Conservation (phyloP, 2,888 invertebrate genomes). For the Rhopalosiphum nymphaeae region DNA sequence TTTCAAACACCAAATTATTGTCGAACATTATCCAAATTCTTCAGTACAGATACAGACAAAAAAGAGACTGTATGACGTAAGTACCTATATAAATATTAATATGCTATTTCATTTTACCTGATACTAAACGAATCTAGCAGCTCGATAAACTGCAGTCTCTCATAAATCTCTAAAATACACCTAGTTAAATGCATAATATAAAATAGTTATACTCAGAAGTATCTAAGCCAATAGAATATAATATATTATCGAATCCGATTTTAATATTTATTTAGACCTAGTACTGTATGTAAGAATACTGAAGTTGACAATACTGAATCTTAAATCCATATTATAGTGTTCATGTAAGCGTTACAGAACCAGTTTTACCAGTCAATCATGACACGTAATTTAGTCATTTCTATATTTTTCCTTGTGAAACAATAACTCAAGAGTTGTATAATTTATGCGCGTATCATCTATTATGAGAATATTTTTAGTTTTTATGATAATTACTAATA, state of each 20-base stretch:
- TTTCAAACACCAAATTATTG: not conserved
- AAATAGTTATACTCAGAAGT: not conserved
- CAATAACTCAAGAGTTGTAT: not conserved
- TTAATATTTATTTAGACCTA: not conserved
- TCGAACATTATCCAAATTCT: not conserved
- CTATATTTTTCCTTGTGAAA: not conserved
- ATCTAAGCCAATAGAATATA: not conserved
- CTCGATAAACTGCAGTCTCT: not conserved
- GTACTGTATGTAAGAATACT: not conserved
- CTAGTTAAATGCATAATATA: not conserved
- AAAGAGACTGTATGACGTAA: not conserved
- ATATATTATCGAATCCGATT: conserved; percentile 24
- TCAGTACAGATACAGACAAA: not conserved
- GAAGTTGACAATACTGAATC: conserved; percentile 10
- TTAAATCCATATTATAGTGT: conserved; percentile 17
- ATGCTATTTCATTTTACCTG: not conserved
- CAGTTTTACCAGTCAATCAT: conserved; percentile 31
- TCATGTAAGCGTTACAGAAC: conserved; percentile 26
- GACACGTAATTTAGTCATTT: not conserved
- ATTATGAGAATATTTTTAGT: not conserved
- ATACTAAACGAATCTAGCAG: not conserved
- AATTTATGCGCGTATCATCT: not conserved
- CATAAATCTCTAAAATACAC: not conserved
- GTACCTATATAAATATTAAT: not conserved
- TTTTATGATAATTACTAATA: not conserved